Evolutionary conservation across 1,140 invertebrate genomes (phyloP), one percentile per base, ranked within the genome.

Genomic region (Panagrolaimus sp.): DNA sequence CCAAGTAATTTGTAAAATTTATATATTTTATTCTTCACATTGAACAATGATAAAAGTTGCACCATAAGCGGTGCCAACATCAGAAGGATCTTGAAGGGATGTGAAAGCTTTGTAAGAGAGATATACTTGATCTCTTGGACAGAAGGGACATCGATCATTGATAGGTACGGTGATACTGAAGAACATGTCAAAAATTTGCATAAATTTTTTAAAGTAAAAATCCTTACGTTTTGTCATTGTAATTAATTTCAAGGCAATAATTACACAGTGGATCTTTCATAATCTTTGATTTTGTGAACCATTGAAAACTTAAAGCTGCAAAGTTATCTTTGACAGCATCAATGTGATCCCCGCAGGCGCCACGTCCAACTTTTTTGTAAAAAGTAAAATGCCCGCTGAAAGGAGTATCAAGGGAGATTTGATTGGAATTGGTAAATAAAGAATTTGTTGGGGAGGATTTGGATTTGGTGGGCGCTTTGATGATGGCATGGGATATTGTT

Each of bases 211-310:
- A 52, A 52, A 15, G 26, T n/a, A n/a, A n/a, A n/a, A n/a, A n/a
- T n/a, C n/a, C n/a, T 26, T 52, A 52, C 48, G 48, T 52, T 52
- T 52, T 52, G 8, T 15, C 17, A 26, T 52, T 52, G 15, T 52
- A 52, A 26, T 26, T 52, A 12, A 52, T 52, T 26, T 52, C 26
- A 17, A 52, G 26, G 15, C 48, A 52, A 52, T 21, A 26, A 1
- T 26, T 26, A 2, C 48, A 52, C 0, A 52, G 17, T 0, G 48
- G 48, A 52, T 52, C 48, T 17, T 17, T 52, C 8, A 9, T 9
- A 52, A 26, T 17, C 17, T 52, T 52, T 8, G 26, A 7, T 15
- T 17, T 52, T 17, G 48, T 52, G 15, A 52, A 52, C 48, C 48
- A 52, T 52, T 52, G 7, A 26, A 21, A 26, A 26, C 48, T 52